Conservation (phyloP, 2,113 vertebrate species). For the Thryonomys swinderianus region DNA sequence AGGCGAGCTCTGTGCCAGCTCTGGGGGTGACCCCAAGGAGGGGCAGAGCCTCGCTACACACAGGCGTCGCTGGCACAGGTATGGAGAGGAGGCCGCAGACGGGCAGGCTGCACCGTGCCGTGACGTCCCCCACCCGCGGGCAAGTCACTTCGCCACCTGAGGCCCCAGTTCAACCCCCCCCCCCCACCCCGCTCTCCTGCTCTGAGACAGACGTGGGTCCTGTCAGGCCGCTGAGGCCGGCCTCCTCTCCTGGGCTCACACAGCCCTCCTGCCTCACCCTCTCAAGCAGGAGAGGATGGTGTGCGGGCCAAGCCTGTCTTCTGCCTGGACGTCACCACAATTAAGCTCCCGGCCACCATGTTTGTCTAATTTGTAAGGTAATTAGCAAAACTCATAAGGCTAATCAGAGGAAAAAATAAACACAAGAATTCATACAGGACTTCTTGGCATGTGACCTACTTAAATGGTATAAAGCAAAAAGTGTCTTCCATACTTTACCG, state of each 20-base stretch:
- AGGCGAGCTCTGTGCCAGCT: too few species aligned
- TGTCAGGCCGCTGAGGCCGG: not conserved
- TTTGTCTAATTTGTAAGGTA: conserved; percentile 25
- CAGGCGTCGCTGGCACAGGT: not conserved
- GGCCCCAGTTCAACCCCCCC: too few species aligned
- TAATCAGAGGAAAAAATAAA: not conserved
- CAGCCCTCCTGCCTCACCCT: not conserved
- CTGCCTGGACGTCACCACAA: too few species aligned
- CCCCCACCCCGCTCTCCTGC: not conserved
- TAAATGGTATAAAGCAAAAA: not conserved
- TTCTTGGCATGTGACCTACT: not conserved
- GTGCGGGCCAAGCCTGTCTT: not conserved
- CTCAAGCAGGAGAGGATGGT: not conserved
- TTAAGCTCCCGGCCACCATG: too few species aligned
- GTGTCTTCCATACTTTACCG: conserved; percentile 86
- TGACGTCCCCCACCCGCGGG: not conserved
- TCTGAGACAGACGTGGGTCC: not conserved
- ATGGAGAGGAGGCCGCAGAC: not conserved
- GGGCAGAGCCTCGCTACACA: not conserved
- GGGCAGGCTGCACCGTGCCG: accelerated
- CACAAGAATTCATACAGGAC: not conserved
- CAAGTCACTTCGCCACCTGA: not conserved
- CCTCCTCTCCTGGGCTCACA: not conserved
- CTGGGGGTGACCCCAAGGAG: too few species aligned
- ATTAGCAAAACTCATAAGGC: not conserved